Evolutionary conservation across 2,888 invertebrate genomes (phyloP), one percentile per base, ranked within the genome.

Genomic region (Dexiosoma caninum): DNA sequence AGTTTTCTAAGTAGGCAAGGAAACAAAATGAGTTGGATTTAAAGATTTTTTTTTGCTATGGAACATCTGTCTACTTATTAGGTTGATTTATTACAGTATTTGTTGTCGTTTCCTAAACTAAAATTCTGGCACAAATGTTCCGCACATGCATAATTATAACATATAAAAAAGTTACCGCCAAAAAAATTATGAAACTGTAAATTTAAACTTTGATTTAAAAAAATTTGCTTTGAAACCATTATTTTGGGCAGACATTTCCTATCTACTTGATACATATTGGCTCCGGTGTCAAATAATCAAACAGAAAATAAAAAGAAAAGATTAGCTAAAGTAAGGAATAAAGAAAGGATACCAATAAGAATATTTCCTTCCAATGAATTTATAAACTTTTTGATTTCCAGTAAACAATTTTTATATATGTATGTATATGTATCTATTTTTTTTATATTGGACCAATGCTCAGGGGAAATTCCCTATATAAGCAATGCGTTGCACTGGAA

Each of bases 1-100:
- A 69, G 19, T 53, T 77, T 72, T 76, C 30, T 69, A 57, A 72
- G 16, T 59, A 51, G 35, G 42, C 75, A 75, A 75, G 64, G 42
- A 78, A 42, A 32, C 23, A 4, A 51, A 44, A 35, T 35, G 1
- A 44, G 21, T 59, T 30, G 10, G 37, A n/a, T 32, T 16, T 35
- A 21, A 1, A 14, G 7, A 27, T 64, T 40, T 23, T 35, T 12
- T 46, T 66, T 49, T 27, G 40, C 14, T 37, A 64, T 23, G 23
- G 60, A 75, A 75, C 55, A 76, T 71, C 62, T 81, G 76, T 81
- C 76, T 81, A 69, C 62, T 76, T 76, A 69, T 72, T 77, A 40
- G 16, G 66, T 72, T 81, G 80, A 81, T 81, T 77, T 81, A 81
- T 77, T 67, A 67, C 62, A 35, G 40, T 44, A 55, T 66, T 37